Evolutionary conservation across 2,888 invertebrate genomes (phyloP), one percentile per base, ranked within the genome.

Genomic region (Drosophila lutescens): DNA sequence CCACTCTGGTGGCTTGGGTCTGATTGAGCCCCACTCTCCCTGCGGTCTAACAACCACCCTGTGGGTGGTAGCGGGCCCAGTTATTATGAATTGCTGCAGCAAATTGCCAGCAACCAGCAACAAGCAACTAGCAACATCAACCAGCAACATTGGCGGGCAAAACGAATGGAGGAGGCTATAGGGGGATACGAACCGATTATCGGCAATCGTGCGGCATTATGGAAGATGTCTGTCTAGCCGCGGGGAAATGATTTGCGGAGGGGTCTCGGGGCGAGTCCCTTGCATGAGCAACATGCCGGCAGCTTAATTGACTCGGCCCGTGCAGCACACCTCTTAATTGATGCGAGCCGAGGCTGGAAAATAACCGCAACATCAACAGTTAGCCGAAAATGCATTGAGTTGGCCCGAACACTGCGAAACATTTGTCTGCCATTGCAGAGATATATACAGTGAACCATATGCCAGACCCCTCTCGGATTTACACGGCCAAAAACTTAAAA

Each of bases 71-170:
- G 78, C 86, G 78, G 73, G 69, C 85, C 63, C 80, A 78, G 85
- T 85, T 88, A 85, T 85, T 88, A 84, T 80, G 85, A 88, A 88
- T 88, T 79, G 78, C 87, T 84, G 78, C 87, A 66, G 79, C 71
- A 88, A 88, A 77, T 88, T 83, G 77, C 74, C 46, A 55, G 40
- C 50, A 54, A 62, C 40, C 36, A 63, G 67, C 60, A 76, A 65
- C 58, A 2, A 53, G 63, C 58, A 76, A 65, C 58, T 8, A 53
- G 63, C 58, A 75, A 56, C 10, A 20, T 8, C 55, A 17, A 38
- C 38, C 58, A 54, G 58, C 56, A 23, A 59, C 61, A 59, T 60
- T 23, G 41, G 38, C 51, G 60, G 44, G 32, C 9, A 62, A 69
- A 77, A 65, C 61, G 76, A 72, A 13, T 13, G 46, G 55, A n/a